Conservation (phyloP, 2,888 invertebrate species). For the Leucophora obtusa region DNA sequence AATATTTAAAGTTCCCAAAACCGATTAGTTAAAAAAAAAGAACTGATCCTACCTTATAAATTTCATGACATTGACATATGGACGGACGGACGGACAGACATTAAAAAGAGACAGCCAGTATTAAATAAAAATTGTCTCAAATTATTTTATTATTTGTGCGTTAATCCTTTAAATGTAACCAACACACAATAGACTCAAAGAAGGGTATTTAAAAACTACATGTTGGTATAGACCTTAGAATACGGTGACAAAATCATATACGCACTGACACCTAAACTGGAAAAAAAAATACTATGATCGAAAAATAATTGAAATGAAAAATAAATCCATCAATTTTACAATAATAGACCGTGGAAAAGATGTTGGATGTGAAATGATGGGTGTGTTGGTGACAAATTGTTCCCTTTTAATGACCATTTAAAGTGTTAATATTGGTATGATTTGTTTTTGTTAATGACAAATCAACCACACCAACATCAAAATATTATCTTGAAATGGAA, state of each 20-base stretch:
- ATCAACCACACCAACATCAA: slow-evolving; percentile 29
- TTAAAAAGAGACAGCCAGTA: slow-evolving; percentile 23
- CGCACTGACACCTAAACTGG: slow-evolving; percentile 53
- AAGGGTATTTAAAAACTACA: slow-evolving; percentile 39
- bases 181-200: slow-evolving; percentile 26
- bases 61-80: slow-evolving; percentile 39
- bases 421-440: slow-evolving; percentile 51
- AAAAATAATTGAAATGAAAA: slow-evolving; percentile 13
- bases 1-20: slow-evolving; percentile 34
- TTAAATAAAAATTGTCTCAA: slow-evolving; percentile 57
- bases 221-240: slow-evolving; percentile 7
- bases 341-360: background rate
- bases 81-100: slow-evolving; percentile 16
- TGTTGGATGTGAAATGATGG: background rate
- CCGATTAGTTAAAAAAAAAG: slow-evolving; percentile 45
- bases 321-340: slow-evolving; percentile 45
- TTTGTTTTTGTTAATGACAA: slow-evolving; percentile 37
- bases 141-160: slow-evolving; percentile 54
- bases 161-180: slow-evolving; percentile 62
- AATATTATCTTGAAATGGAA: slow-evolving; percentile 10
- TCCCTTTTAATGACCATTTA: slow-evolving; percentile 48
- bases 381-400: slow-evolving; percentile 46
- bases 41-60: slow-evolving; percentile 19
- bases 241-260: slow-evolving; percentile 58
- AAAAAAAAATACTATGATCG: background rate